Conservation (phyloP, 2,797 vertebrate species). For the Notolepis coatsorum region DNA sequence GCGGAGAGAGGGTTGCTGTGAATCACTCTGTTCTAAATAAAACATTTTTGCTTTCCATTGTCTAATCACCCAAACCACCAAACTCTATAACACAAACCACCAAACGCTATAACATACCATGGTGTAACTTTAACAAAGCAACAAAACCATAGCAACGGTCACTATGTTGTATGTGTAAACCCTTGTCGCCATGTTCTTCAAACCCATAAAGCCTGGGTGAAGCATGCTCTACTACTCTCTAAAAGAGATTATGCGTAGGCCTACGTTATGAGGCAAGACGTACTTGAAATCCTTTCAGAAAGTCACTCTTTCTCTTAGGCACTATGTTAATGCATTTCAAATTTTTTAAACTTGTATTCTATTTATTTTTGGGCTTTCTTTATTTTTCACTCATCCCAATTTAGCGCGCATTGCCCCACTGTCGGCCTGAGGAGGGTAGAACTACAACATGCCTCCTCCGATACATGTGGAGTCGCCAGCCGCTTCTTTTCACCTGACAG, state of each 20-base stretch:
- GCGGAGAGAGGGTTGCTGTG: conserved; percentile 42
- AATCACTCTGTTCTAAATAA: conserved; percentile 64
- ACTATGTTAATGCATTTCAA: neutral
- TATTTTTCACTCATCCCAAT: too few relatives aligned
- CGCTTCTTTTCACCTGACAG: too few relatives aligned
- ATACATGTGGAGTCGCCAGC: too few relatives aligned
- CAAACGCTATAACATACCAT: conserved; percentile 53
- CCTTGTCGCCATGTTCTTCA: conserved; percentile 27
- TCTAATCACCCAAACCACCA: conserved; percentile 63
- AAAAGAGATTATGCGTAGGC: neutral
- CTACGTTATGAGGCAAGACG: conserved; percentile 23
- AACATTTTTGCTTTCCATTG: conserved; percentile 61
- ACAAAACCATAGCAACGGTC: conserved; percentile 68
- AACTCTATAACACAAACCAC: conserved; percentile 61
- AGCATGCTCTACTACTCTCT: conserved; percentile 17
- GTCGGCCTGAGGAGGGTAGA: too few relatives aligned
- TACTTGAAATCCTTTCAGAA: conserved; percentile 2
- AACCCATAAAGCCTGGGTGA: conserved; percentile 41
- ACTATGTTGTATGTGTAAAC: conserved; percentile 52
- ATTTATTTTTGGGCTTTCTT: too few relatives aligned
- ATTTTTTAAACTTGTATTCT: neutral
- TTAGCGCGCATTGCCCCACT: too few relatives aligned
- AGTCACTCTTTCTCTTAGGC: neutral
- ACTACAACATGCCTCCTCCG: too few relatives aligned
- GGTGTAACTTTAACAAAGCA: conserved; percentile 57